Evolutionary conservation across 2,888 invertebrate species (phyloP).

Genomic region (Papilio gigon): DNA sequence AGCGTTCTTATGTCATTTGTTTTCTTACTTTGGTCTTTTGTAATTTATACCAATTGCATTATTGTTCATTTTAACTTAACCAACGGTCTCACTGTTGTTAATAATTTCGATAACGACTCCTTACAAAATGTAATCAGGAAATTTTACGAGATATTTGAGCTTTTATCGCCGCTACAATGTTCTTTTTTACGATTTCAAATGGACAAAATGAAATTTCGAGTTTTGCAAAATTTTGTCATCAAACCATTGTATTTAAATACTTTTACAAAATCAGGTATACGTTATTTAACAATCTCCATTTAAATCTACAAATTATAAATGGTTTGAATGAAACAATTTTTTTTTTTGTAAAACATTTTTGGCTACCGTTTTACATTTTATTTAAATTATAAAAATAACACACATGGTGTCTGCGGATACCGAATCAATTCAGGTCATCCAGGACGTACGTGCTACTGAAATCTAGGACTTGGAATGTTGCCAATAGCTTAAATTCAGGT

Average conservation of each 20-base stretch:
- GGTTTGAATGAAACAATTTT: too few species aligned
- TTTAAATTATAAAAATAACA: too few species aligned
- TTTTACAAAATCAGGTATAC: too few species aligned
- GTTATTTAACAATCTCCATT: background rate
- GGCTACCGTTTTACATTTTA: too few species aligned
- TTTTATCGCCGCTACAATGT: slow-evolving; percentile 29
- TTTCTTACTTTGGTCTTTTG: background rate
- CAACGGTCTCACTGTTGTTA: background rate
- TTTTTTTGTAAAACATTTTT: too few species aligned
- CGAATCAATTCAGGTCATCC: slow-evolving; percentile 29
- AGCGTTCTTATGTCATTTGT: background rate
- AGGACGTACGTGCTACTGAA: slow-evolving; percentile 1
- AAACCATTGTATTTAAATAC: background rate
- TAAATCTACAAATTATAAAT: too few species aligned
- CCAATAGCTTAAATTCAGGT: slow-evolving; percentile 22
- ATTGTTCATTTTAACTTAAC: background rate
- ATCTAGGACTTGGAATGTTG: slow-evolving; percentile 22
- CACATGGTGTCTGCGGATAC: background rate
- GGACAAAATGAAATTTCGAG: slow-evolving; percentile 25
- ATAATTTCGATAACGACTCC: slow-evolving; percentile 8
- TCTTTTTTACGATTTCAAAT: slow-evolving; percentile 27
- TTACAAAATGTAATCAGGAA: slow-evolving; percentile 6
- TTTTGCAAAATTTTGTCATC: too few species aligned
- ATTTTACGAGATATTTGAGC: slow-evolving; percentile 23
- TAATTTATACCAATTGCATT: background rate